Evolutionary conservation across 2,797 vertebrate species (phyloP).

Genomic region (Cygnus olor): DNA sequence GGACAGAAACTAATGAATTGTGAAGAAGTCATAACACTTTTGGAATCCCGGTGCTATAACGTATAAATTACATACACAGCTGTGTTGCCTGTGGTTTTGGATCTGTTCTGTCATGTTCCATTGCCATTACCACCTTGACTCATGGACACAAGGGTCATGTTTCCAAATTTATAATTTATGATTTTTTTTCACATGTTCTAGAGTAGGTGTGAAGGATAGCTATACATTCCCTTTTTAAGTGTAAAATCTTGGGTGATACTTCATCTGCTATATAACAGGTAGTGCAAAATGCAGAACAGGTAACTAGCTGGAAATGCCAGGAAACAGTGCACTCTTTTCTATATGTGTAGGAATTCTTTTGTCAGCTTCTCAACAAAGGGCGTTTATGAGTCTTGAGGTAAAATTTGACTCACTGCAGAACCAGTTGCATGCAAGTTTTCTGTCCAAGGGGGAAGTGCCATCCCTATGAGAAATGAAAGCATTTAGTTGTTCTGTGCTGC

Average conservation of each 20-base stretch:
- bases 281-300: background rate
- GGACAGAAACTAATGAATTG: conserved; percentile 2
- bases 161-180: background rate
- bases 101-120: background rate
- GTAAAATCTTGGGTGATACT: background rate
- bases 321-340: background rate
- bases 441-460: background rate
- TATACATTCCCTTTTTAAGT: background rate
- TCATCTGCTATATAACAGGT: background rate
- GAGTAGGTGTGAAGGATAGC: background rate
- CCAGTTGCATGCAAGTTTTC: background rate
- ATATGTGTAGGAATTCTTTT: background rate
- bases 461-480: background rate
- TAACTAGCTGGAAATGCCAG: background rate
- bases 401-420: background rate
- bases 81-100: background rate
- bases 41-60: background rate
- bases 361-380: background rate
- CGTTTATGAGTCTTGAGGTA: background rate
- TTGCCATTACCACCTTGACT: background rate
- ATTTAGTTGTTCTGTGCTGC: background rate
- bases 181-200: background rate
- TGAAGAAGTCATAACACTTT: background rate
- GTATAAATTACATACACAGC: background rate
- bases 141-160: background rate